phyloP scores from a whole-genome alignment of 2,888 invertebrate genomes.

The Branchipolynoe longqiensis region DNA sequence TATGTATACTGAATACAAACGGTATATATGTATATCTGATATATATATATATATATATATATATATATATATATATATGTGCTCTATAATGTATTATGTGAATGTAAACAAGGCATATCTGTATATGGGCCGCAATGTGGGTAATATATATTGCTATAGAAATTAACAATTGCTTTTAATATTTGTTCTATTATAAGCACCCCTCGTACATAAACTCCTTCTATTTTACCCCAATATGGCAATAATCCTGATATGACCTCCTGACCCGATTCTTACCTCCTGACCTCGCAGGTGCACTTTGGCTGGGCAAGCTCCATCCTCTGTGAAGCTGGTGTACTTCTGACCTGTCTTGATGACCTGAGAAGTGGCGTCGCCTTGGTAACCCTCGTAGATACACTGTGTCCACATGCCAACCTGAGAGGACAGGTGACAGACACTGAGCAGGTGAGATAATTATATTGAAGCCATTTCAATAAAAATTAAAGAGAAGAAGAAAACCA shows the following conservation, averaged over 20 bases:
- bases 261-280: too few relatives aligned
- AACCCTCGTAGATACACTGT: conserved; percentile 74
- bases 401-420: conserved; percentile 70
- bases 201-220: neutral
- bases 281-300: conserved; percentile 73
- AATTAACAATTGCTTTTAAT: neutral
- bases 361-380: conserved; percentile 75
- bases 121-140: too few relatives aligned
- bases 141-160: neutral
- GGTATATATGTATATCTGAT: too few relatives aligned
- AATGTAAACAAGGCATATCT: too few relatives aligned
- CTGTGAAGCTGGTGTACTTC: conserved; percentile 69
- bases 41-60: too few relatives aligned
- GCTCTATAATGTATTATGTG: too few relatives aligned
- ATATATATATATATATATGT: too few relatives aligned
- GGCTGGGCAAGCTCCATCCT: conserved; percentile 78
- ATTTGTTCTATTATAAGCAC: neutral
- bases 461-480: too few relatives aligned
- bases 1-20: too few relatives aligned
- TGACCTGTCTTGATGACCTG: conserved; percentile 71
- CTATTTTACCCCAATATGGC: too few relatives aligned
- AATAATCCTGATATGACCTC: too few relatives aligned
- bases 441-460: conserved; percentile 20
- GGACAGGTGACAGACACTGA: conserved; percentile 70
- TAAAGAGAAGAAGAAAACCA: too few relatives aligned